phyloP scores from a whole-genome alignment of 2,888 invertebrate genomes.

The Drosophila infuscata region DNA sequence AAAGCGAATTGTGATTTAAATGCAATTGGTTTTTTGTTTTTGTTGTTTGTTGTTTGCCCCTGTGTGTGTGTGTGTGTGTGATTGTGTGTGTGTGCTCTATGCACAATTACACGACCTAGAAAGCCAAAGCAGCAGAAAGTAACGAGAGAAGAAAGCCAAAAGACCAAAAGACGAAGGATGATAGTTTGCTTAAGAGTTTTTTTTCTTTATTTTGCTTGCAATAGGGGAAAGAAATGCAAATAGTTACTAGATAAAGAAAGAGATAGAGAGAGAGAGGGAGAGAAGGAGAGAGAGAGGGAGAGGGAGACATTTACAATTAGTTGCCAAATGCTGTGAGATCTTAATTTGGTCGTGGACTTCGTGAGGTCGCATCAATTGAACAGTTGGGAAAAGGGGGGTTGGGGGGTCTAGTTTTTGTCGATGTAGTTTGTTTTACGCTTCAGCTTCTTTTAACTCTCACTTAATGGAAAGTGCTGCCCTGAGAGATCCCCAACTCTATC shows the following conservation, averaged over 20 bases:
- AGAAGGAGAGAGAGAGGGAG: background rate
- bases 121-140: conserved; percentile 80
- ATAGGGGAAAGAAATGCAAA: conserved; percentile 10
- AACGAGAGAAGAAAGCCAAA: conserved; percentile 61
- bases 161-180: conserved; percentile 53
- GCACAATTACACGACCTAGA: conserved; percentile 81
- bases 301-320: conserved; percentile 77
- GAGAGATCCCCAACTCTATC: background rate
- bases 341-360: conserved; percentile 70
- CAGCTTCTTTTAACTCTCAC: conserved; percentile 38
- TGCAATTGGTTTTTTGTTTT: conserved; percentile 65
- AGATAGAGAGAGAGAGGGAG: background rate
- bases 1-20: conserved; percentile 52
- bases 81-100: conserved; percentile 49
- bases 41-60: conserved; percentile 46
- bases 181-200: conserved; percentile 34
- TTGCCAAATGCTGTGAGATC: conserved; percentile 77
- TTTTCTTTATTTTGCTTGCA: background rate
- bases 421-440: conserved; percentile 74
- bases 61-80: conserved; percentile 43
- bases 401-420: conserved; percentile 58
- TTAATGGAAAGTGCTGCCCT: conserved; percentile 71
- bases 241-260: background rate
- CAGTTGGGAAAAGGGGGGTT: no score
- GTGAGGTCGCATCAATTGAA: conserved; percentile 34